Evolutionary conservation across 1,140 invertebrate species (phyloP), one percentile per base, ranked within the genome.

Genomic region (Habropoda laboriosa): DNA sequence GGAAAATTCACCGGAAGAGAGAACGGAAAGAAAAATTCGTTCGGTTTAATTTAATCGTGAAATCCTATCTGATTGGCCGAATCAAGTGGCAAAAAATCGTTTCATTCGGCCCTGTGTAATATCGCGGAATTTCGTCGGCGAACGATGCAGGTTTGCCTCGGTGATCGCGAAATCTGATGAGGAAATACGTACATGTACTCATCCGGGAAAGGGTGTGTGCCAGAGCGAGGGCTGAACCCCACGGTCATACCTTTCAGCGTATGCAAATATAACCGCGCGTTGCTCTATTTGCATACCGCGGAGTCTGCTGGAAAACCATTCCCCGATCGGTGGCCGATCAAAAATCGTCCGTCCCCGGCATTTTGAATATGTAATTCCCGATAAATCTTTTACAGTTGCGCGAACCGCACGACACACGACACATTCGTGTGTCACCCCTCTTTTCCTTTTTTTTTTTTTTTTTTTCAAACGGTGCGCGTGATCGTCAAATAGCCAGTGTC

Each of bases 201-300:
- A 72, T 67, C 45, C 24, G 57, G 38, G 51, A 21, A 73, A 42
- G 32, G 21, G 32, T 7, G 55, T 82, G 61, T 51, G 40, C n/a
- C 68, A 30, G 74, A 2, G 21, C 66, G 51, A 76, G 60, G 72
- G 58, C 53, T 78, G 79, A 42, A 53, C 27, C 53, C 47, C 32
- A n/a, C n/a, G 53, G 57, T 53, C 74, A n/a, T 49, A 66, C 82
- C 76, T 82, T 87, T 85, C 85, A 64, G 49, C 82, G 61, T 80
- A 85, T 85, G 82, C 78, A 87, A 87, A 87, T 87, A 87, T 66
- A 80, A 70, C 75, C 72, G 77, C 63, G 74, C 58, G 53, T 30
- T 7, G 47, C 57, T 73, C 42, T 78, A 88, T 88, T 88, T 88
- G 75, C 86, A 88, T 88, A 83, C 77, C 83, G 47, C 72, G 80